Evolutionary conservation across 2,797 vertebrate genomes (phyloP).

Genomic region (Momotus momota): DNA sequence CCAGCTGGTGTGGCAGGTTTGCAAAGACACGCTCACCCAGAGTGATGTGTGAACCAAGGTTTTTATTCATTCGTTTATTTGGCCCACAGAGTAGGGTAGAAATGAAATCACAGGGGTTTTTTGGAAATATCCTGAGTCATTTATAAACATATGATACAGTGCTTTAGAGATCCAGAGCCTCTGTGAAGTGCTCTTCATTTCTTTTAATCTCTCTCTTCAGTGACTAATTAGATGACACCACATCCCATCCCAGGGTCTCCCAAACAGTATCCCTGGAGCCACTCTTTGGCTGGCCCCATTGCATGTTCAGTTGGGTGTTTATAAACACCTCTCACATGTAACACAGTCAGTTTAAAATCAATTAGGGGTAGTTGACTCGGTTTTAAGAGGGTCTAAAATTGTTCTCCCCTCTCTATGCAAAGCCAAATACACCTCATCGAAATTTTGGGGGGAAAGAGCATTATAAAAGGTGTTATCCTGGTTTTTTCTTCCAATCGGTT

Average conservation of each 20-base stretch:
- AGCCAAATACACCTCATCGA: background rate
- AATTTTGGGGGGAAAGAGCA: background rate
- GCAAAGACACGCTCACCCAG: background rate
- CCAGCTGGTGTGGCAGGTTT: background rate
- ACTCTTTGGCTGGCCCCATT: background rate
- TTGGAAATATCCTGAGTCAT: background rate
- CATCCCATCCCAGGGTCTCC: background rate
- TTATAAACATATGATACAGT: background rate
- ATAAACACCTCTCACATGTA: background rate
- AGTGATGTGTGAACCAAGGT: background rate
- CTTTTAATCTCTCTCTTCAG: background rate
- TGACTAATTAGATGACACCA: background rate
- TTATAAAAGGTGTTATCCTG: background rate
- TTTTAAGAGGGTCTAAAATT: background rate
- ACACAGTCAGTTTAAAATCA: background rate
- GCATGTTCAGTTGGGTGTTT: background rate
- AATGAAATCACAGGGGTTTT: background rate
- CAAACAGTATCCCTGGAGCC: background rate
- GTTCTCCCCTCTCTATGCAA: background rate
- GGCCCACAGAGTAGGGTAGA: background rate
- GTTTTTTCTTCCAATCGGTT: background rate
- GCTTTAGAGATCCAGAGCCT: background rate
- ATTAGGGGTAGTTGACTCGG: background rate
- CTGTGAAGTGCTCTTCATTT: background rate
- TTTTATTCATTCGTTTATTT: background rate